Evolutionary conservation across 2,888 invertebrate species (phyloP).

Genomic region (Siphonodentalium dalli): DNA sequence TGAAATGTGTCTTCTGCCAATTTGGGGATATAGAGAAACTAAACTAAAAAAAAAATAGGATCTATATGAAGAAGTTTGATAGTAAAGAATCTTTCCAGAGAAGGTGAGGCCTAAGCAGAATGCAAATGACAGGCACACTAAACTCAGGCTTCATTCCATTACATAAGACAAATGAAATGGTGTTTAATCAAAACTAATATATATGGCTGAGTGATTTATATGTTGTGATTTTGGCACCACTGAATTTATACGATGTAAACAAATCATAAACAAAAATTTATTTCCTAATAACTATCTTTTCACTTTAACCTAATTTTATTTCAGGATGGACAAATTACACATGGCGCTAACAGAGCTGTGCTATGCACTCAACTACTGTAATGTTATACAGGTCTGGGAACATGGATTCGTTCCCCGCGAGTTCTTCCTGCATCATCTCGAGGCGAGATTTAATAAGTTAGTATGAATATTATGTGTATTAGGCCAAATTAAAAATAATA

Average conservation of each 20-base stretch:
- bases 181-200: not conserved
- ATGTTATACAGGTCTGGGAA: conserved; percentile 97
- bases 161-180: not conserved
- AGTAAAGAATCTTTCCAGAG: no score
- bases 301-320: conserved; percentile 29
- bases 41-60: no score
- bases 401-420: conserved; percentile 98
- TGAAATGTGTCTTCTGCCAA: no score
- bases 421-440: conserved; percentile 95
- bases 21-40: not conserved
- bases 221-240: no score
- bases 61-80: no score
- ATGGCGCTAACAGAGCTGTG: conserved; percentile 98
- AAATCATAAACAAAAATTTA: not conserved
- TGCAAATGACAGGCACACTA: no score
- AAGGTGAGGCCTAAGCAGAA: no score
- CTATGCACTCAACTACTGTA: conserved; percentile 95
- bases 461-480: conserved; percentile 16
- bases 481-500: not conserved
- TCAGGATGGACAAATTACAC: conserved; percentile 92
- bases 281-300: not conserved
- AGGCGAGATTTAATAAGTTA: conserved; percentile 72
- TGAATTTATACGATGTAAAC: no score
- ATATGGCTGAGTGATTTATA: no score
- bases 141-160: not conserved